Evolutionary conservation across 37 sponge, comb jelly and placozoan genomes (phyloP), one percentile per base, ranked within the genome.

Genomic region (Bolinopsis microptera): DNA sequence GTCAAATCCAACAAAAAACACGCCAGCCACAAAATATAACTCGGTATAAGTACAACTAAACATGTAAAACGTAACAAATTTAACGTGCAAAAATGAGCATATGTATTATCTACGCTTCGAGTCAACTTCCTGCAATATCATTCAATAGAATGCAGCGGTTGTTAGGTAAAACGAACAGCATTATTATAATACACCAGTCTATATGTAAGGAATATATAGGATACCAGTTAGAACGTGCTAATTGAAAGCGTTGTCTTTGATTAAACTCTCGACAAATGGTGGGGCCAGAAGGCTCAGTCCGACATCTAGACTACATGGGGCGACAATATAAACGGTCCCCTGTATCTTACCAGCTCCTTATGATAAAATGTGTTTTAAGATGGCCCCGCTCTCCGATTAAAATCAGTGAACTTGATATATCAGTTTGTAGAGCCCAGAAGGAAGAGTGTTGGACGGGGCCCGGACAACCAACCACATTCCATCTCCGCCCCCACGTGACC

Each of bases 361-460:
- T n/a, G n/a, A n/a, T n/a, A n/a, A n/a, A n/a, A n/a, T n/a, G n/a
- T n/a, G 61, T 48, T 48, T 48, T 48, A 48, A 48, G 61, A 48
- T 48, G 61, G 61, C 13, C 61, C 61, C 13, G 61, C 61, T 48
- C 9, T 13, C 61, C 61, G 80, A 77, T 77, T 77, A 77, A 32
- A 77, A 77, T 77, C 80, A 21, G 80, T 77, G 80, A 77, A 77
- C 27, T 77, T 77, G 80, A 77, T 77, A 77, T 77, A 77, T 77
- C 80, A 77, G 80, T 27, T 32, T 9, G 13, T 77, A 35, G 27
- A 48, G 61, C 61, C 61, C 27, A 21, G 36, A 16, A 77, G 80
- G 80, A 32, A 77, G 32, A 32, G 80, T 77, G 80, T 32, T 22
- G 33, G 26, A 32, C 32, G 80, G 32, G 80, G 2, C 0, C 28